Evolutionary conservation across 2,113 vertebrate species (phyloP), one percentile per base, ranked within the genome.

Genomic region (Hypomesus transpacificus): DNA sequence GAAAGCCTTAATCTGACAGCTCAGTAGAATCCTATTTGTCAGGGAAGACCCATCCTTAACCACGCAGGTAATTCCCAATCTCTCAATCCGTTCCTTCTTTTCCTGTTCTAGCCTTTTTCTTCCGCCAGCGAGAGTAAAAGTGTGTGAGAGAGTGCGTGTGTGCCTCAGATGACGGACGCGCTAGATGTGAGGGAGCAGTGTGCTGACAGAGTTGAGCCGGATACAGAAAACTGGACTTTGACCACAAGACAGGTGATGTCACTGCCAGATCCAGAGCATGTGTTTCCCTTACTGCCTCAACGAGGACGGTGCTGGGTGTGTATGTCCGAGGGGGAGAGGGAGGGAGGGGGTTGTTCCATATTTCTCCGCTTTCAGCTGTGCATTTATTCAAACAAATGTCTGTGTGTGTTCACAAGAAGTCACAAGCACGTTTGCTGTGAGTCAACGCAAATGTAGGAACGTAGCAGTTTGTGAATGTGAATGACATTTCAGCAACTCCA

Each of bases 171-270:
- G 1, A 77, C 53, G 77, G 78, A 58, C 68, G 26, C 61, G 5
- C 70, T 59, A 73, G 82, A 76, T 78, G 75, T 71, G 79, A 82
- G 74, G n/a, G 76, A 80, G 79, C 74, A 2, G 79, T 70, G 79
- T 63, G 84, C 76, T 67, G 63, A 74, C 74, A 57, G 78, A 80
- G 68, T 78, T 76, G 82, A 89, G 88, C 88, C 85, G 83, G 88
- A 91, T 90, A 84, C 86, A 90, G 88, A 80, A 91, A 46, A 90
- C 88, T 91, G 91, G 87, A 92, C 92, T 93, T 93, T 92, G 90
- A 91, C 87, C 91, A 85, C 87, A 88, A 86, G 84, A 83, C 75
- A 75, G 77, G 80, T 93, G 92, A 93, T 91, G 90, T 92, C 92
- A 93, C 81, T 77, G 76, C 73, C 82, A 75, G 66, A 83, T 70